These are phyloP conservation scores for Mystacides longicornis DNA, from an alignment of 2,888 invertebrate genomes.

Conservation along the genomic window DNA sequence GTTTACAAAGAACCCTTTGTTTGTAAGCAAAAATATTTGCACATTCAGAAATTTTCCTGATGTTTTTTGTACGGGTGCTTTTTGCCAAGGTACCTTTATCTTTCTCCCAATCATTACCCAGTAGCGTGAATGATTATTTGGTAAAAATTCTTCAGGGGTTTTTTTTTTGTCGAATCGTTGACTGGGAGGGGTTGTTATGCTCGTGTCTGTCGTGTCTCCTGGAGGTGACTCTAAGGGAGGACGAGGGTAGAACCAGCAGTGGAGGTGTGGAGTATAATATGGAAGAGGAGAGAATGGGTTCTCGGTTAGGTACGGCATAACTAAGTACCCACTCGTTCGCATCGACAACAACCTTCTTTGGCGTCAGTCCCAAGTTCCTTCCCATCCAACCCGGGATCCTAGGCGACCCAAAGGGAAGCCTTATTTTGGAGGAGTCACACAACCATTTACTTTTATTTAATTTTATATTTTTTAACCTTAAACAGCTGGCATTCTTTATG, in stretches of 20 bases:
- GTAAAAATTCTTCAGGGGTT: neutral
- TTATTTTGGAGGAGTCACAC: neutral
- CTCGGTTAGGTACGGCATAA: constrained; percentile 7
- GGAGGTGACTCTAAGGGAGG: too few species aligned
- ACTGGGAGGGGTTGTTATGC: too few species aligned
- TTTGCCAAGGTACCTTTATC: too few species aligned
- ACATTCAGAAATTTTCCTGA: too few species aligned
- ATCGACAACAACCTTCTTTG: constrained; percentile 20
- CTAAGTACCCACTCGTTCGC: constrained; percentile 17
- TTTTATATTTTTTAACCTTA: too few species aligned
- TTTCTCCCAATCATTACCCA: too few species aligned
- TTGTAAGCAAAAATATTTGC: too few species aligned
- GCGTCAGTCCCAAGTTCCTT: constrained; percentile 20
- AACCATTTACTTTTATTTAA: too few species aligned
- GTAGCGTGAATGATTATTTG: constrained; percentile 2
- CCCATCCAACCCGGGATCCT: constrained; percentile 18
- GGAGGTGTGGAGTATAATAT: neutral
- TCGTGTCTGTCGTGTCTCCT: too few species aligned
- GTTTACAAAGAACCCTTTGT: too few species aligned
- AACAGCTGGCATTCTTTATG: too few species aligned
- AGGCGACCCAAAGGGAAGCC: constrained; percentile 23
- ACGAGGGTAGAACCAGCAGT: neutral
- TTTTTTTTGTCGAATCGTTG: neutral
- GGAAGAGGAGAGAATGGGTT: neutral
- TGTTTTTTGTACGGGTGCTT: too few species aligned